Percentiles rank a stretch among this genome's conserved stretches.
Evolutionary conservation across 1,140 invertebrate genomes (phyloP).

Genomic region (Nautilus pompilius): DNA sequence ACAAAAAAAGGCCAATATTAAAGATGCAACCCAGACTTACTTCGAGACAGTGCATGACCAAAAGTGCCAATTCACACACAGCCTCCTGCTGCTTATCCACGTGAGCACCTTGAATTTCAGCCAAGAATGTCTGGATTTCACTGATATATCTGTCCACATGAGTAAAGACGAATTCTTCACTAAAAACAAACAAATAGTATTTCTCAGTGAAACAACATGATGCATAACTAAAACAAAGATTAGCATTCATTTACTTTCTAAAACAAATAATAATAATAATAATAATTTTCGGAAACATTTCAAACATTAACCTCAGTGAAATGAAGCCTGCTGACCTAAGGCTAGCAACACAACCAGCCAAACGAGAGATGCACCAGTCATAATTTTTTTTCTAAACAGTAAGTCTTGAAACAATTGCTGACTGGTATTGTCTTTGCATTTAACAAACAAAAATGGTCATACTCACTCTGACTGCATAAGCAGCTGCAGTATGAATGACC

Average conservation of each 20-base stretch:
- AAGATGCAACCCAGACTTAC: constrained; percentile 15
- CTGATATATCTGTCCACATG: constrained; percentile 19
- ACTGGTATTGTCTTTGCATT: neutral
- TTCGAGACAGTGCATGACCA: constrained; percentile 39
- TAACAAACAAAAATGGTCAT: too few relatives aligned
- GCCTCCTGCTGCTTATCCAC: neutral
- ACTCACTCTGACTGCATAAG: constrained; percentile 30
- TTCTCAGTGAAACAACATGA: neutral
- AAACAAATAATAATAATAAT: too few relatives aligned
- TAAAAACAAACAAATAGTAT: too few relatives aligned
- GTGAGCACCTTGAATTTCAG: neutral
- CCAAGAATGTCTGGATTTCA: constrained; percentile 1
- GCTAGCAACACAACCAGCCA: too few relatives aligned
- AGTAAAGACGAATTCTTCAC: constrained; percentile 10
- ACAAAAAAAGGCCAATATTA: neutral
- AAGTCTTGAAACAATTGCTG: neutral
- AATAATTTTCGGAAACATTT: too few relatives aligned
- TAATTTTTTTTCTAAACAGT: too few relatives aligned
- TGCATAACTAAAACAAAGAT: neutral
- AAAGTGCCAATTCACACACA: constrained; percentile 18
- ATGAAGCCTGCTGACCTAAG: too few relatives aligned
- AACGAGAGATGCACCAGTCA: neutral
- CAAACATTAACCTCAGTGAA: too few relatives aligned
- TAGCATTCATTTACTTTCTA: too few relatives aligned
- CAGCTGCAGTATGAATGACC: constrained; percentile 41